Evolutionary conservation across 2,888 invertebrate species (phyloP).

Genomic region (Torymus aiolomorphi): DNA sequence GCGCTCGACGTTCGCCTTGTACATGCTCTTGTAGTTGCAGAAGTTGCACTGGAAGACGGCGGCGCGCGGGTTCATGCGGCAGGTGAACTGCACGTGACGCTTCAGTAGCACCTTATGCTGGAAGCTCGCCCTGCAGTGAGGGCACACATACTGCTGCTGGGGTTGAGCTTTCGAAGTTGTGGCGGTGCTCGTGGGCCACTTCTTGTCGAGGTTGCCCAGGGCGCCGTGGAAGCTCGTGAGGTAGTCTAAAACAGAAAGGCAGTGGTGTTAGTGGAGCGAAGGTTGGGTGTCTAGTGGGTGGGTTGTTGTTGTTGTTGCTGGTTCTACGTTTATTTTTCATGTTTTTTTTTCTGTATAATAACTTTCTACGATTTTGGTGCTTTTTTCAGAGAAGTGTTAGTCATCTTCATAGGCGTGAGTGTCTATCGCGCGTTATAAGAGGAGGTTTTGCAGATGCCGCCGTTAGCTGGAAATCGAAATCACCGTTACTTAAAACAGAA

Average conservation of each 20-base stretch:
- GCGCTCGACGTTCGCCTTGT: slow-evolving; percentile 73
- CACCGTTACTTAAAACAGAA: too few species aligned
- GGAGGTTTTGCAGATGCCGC: too few species aligned
- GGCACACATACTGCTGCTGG: slow-evolving; percentile 59
- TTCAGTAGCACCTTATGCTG: slow-evolving; percentile 63
- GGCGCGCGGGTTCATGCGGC: slow-evolving; percentile 64
- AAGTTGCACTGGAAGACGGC: slow-evolving; percentile 74
- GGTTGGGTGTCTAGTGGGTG: neutral
- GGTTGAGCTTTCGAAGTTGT: too few species aligned
- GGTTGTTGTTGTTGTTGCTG: neutral
- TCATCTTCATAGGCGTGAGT: too few species aligned
- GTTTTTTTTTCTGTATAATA: too few species aligned
- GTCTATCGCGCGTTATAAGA: too few species aligned
- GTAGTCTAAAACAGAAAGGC: slow-evolving; percentile 44
- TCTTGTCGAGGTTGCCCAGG: neutral
- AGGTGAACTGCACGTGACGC: slow-evolving; percentile 65
- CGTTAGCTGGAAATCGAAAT: too few species aligned
- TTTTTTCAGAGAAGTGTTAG: too few species aligned
- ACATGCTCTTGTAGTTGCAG: slow-evolving; percentile 72
- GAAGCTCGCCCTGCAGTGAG: slow-evolving; percentile 66
- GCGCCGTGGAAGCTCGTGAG: slow-evolving; percentile 26
- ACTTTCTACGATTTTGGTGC: too few species aligned
- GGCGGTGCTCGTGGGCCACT: neutral
- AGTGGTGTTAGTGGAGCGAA: too few species aligned
- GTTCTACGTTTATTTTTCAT: too few species aligned